phyloP scores from a whole-genome alignment of 2,888 invertebrate species.

The Selenia dentaria region DNA sequence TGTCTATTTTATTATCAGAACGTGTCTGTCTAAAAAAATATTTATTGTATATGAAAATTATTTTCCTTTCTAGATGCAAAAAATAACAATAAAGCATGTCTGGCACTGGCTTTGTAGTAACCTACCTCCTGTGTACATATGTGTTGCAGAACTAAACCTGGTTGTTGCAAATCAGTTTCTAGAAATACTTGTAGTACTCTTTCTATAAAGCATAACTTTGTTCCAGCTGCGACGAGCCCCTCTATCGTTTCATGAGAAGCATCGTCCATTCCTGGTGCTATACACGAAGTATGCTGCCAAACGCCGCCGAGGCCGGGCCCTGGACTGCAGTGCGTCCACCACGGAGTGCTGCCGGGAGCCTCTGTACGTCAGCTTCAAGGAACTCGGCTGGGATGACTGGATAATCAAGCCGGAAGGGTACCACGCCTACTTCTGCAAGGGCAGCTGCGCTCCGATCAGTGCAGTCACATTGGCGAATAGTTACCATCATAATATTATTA shows the following conservation, averaged over 20 bases:
- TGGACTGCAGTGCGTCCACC: constrained; percentile 87
- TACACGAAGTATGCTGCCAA: constrained; percentile 90
- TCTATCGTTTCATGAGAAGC: constrained; percentile 88
- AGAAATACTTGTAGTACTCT: too few species aligned
- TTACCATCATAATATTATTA: constrained; percentile 89
- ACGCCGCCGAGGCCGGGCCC: constrained; percentile 85
- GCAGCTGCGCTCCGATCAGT: constrained; percentile 90
- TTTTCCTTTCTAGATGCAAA: too few species aligned
- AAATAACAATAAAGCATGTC: too few species aligned
- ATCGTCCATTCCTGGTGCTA: constrained; percentile 91
- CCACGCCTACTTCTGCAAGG: constrained; percentile 94
- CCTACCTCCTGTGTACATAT: too few species aligned
- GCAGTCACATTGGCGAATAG: constrained; percentile 85
- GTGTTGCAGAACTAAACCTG: too few species aligned
- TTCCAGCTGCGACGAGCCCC: constrained; percentile 85
- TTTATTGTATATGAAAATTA: too few species aligned
- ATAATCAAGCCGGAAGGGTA: constrained; percentile 93
- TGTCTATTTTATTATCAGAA: too few species aligned
- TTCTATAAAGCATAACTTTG: too few species aligned
- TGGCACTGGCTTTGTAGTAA: too few species aligned
- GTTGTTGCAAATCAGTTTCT: too few species aligned
- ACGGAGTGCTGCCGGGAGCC: constrained; percentile 94
- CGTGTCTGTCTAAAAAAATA: too few species aligned
- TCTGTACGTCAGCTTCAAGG: constrained; percentile 92
- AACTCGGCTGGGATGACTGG: constrained; percentile 96